phyloP scores from a whole-genome alignment of 2,797 vertebrate species.

The Margarornis squamiger region DNA sequence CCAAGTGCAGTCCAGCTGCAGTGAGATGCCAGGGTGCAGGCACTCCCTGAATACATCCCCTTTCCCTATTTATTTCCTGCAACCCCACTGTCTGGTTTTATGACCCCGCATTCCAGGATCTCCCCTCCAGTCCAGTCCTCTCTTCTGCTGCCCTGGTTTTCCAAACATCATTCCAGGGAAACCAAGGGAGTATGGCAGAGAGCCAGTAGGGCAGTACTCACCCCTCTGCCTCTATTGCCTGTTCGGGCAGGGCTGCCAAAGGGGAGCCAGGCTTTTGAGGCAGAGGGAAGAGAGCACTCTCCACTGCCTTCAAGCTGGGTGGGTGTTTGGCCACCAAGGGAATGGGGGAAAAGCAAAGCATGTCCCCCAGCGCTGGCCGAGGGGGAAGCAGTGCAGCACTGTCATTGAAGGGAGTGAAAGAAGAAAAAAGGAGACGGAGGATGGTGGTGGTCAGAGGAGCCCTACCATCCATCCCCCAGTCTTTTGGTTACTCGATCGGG shows the following conservation, averaged over 20 bases:
- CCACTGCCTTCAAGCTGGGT: background rate
- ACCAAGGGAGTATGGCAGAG: background rate
- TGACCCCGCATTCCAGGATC: background rate
- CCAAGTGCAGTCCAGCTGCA: background rate
- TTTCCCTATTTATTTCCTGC: background rate
- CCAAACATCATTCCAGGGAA: background rate
- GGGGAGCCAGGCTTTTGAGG: background rate
- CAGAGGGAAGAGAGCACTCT: background rate
- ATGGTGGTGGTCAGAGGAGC: background rate
- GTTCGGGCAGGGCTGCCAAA: fast-evolving
- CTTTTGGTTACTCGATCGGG: background rate
- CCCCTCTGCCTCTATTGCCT: background rate
- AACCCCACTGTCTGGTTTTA: background rate
- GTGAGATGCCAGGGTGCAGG: background rate
- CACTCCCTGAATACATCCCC: background rate
- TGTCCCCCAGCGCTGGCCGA: background rate
- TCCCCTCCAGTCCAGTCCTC: background rate
- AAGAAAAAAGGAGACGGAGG: background rate
- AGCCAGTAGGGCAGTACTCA: background rate
- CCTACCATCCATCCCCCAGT: background rate
- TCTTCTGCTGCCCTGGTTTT: background rate
- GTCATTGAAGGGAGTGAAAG: fast-evolving
- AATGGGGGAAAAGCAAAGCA: background rate
- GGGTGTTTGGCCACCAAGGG: fast-evolving
- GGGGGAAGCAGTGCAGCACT: background rate